These are phyloP conservation scores for Lepidocyrtoides sp. DNA, from an alignment of 2,888 invertebrate species.

Conservation along the genomic window DNA sequence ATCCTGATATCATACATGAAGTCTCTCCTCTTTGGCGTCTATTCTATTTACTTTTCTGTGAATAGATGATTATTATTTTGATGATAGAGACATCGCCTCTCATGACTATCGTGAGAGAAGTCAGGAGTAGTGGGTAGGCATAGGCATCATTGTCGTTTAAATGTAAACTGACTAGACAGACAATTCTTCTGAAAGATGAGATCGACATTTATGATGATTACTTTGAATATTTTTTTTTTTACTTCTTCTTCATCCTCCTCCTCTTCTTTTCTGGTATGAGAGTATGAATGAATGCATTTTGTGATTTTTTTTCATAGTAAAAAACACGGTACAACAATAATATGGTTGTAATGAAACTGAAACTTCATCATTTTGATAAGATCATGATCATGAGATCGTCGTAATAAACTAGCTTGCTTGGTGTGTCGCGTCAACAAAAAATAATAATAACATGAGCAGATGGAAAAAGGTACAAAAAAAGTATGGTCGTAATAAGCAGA, in stretches of 20 bases:
- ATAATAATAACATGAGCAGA: not conserved
- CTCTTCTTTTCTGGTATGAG: not conserved
- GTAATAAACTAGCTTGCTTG: not conserved
- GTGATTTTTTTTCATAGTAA: not conserved
- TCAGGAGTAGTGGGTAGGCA: too few species aligned
- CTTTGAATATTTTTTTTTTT: too few species aligned
- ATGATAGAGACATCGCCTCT: too few species aligned
- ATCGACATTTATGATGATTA: too few species aligned
- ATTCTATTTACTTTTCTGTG: not conserved
- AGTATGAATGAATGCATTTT: not conserved
- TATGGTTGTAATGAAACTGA: slow-evolving; percentile 57
- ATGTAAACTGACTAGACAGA: too few species aligned
- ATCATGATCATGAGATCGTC: slow-evolving; percentile 18
- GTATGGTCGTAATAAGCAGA: too few species aligned
- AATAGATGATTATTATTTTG: not conserved
- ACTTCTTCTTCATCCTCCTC: too few species aligned
- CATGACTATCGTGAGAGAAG: too few species aligned
- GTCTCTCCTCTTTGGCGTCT: too few species aligned
- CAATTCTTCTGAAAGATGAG: too few species aligned
- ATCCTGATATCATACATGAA: not conserved
- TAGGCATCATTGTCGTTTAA: too few species aligned
- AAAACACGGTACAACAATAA: slow-evolving; percentile 3
- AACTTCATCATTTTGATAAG: slow-evolving; percentile 67
- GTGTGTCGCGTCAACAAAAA: slow-evolving; percentile 1
- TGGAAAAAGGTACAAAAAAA: not conserved